Conservation (phyloP, 1,140 invertebrate genomes). For the Dreissena polymorpha region DNA sequence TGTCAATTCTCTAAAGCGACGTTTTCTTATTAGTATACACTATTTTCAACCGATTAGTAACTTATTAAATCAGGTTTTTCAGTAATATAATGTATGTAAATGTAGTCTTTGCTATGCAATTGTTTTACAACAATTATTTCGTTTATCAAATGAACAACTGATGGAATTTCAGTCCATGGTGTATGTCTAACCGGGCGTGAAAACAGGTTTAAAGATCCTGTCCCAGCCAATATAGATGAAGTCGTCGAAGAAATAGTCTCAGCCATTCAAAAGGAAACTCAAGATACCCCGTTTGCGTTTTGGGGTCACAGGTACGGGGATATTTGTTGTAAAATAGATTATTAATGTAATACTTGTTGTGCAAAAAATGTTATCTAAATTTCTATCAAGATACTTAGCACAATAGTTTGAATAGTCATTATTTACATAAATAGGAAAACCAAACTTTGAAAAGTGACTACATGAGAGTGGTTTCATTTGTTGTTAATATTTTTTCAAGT, state of each 20-base stretch:
- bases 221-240: constrained; percentile 28
- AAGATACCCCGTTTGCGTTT: constrained; percentile 64
- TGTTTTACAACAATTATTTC: constrained; percentile 13
- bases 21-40: too few relatives aligned
- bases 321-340: too few relatives aligned
- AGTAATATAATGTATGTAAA: neutral
- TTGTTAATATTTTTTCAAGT: too few relatives aligned
- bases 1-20: too few relatives aligned
- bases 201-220: constrained; percentile 61
- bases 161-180: constrained; percentile 58
- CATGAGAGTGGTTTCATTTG: too few relatives aligned
- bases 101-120: neutral
- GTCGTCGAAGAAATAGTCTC: constrained; percentile 57
- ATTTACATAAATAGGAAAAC: too few relatives aligned
- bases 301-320: constrained; percentile 70
- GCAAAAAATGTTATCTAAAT: too few relatives aligned
- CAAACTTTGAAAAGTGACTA: too few relatives aligned
- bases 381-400: too few relatives aligned
- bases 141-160: neutral
- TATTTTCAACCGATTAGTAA: neutral
- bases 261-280: constrained; percentile 57
- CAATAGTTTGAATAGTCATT: too few relatives aligned
- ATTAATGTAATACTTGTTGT: too few relatives aligned
- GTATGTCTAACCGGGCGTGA: constrained; percentile 68
- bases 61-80: neutral